Conservation (phyloP, 1,140 invertebrate genomes). For the Nixonia krombeini region DNA sequence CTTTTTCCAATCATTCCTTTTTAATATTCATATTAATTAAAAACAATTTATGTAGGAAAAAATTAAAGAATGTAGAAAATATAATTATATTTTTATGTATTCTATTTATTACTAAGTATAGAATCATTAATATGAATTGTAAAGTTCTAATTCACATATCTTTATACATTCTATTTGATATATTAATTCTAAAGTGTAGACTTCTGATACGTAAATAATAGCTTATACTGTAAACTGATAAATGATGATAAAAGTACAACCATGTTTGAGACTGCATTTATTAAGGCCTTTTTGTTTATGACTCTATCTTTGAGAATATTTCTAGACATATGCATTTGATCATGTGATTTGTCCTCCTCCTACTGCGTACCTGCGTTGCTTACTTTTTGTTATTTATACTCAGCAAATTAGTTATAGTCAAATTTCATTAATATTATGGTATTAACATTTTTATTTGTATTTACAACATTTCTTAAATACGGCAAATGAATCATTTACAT, state of each 20-base stretch:
- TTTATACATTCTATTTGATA: background rate
- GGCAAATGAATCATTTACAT: too few species aligned
- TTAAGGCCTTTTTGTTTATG: too few species aligned
- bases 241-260: background rate
- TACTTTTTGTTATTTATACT: background rate
- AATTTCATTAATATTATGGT: too few species aligned
- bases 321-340: background rate
- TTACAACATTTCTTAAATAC: too few species aligned
- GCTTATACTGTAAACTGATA: background rate
- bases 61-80: too few species aligned
- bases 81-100: too few species aligned
- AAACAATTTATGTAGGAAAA: too few species aligned
- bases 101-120: too few species aligned
- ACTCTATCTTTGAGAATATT: too few species aligned
- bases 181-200: background rate
- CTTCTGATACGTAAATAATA: background rate
- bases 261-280: background rate
- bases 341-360: background rate
- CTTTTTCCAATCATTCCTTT: slow-evolving; percentile 23
- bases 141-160: too few species aligned
- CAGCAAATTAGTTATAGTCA: background rate
- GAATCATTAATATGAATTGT: too few species aligned
- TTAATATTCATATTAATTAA: background rate
- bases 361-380: background rate
- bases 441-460: too few species aligned